Conservation (phyloP, 2,797 vertebrate species). For the Bradypus variegatus region DNA sequence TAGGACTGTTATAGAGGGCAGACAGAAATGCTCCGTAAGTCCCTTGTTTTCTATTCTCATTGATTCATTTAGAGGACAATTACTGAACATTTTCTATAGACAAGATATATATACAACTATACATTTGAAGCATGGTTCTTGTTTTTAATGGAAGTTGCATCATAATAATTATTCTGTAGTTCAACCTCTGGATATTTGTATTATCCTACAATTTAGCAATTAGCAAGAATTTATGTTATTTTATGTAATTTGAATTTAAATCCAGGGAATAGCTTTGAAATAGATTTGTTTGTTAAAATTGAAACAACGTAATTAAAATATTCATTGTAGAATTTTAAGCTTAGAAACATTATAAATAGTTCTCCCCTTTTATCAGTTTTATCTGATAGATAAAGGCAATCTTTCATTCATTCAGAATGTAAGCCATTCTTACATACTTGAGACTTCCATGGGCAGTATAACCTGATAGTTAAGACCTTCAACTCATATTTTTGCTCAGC, state of each 20-base stretch:
- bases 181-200: not conserved
- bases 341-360: too few relatives aligned
- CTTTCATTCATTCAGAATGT: not conserved
- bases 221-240: not conserved
- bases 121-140: not conserved
- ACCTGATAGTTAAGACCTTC: not conserved
- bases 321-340: not conserved
- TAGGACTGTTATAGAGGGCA: not conserved
- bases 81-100: not conserved
- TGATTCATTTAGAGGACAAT: not conserved
- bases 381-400: not conserved
- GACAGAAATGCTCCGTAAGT: not conserved
- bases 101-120: not conserved
- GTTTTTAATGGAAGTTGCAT: not conserved
- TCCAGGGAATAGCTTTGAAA: not conserved
- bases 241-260: not conserved
- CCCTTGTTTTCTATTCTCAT: not conserved
- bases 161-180: not conserved
- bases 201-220: not conserved
- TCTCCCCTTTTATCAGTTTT: not conserved
- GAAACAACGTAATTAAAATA: not conserved
- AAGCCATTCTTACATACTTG: not conserved
- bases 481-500: not conserved
- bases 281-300: not conserved
- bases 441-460: not conserved